Evolutionary conservation across 53 echinoderm and acorn worm genomes (phyloP).

Genomic region (Antedon mediterranea): DNA sequence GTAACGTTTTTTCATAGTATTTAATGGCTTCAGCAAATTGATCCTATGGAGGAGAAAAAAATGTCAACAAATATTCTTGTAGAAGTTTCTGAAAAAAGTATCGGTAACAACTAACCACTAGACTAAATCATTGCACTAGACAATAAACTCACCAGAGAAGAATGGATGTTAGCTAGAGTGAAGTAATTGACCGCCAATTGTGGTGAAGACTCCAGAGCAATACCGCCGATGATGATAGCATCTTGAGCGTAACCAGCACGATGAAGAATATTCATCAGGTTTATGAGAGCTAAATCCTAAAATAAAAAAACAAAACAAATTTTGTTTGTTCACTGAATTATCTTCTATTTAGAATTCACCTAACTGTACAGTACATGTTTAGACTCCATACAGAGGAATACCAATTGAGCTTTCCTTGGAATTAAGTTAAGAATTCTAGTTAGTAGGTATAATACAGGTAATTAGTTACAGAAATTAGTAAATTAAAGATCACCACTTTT

Average conservation of each 20-base stretch:
- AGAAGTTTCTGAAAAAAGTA: no score
- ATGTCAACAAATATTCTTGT: background rate
- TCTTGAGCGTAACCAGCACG: constrained; percentile 53
- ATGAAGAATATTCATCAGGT: constrained; percentile 86
- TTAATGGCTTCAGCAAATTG: constrained; percentile 64
- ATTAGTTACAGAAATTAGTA: no score
- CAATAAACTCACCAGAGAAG: constrained; percentile 75
- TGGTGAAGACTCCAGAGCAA: constrained; percentile 71
- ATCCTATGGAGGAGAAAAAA: constrained; percentile 29
- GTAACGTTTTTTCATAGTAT: constrained; percentile 58
- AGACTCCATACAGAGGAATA: no score
- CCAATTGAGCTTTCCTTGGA: no score
- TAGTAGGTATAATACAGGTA: no score
- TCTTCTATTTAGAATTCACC: no score
- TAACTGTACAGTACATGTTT: no score
- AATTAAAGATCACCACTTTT: no score
- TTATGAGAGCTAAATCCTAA: constrained; percentile 74
- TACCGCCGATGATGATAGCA: constrained; percentile 53
- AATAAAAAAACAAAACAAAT: background rate
- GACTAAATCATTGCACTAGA: no score
- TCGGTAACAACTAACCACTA: no score
- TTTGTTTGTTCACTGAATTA: background rate
- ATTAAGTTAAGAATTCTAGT: no score
- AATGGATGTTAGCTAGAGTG: constrained; percentile 82
- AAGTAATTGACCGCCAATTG: constrained; percentile 76